Conservation (phyloP, 2,888 invertebrate species). For the Proisotoma minuta region DNA sequence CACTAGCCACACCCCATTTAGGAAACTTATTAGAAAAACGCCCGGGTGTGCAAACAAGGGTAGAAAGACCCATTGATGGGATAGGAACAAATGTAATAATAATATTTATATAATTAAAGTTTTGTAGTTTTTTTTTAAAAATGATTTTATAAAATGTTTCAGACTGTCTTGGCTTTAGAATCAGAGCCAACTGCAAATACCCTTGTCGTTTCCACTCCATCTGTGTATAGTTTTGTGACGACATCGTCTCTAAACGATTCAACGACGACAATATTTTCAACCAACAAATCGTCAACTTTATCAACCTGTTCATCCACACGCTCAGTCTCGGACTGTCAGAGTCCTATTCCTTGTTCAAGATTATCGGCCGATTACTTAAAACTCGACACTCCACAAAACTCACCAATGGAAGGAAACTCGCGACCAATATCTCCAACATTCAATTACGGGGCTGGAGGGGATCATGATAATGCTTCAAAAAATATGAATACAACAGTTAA, state of each 20-base stretch:
- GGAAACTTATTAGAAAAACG: constrained; percentile 84
- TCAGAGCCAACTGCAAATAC: constrained; percentile 28
- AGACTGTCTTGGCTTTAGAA: constrained; percentile 37
- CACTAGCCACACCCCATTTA: constrained; percentile 86
- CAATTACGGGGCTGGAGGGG: background rate
- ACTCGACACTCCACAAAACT: constrained; percentile 42
- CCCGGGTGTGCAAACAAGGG: constrained; percentile 82
- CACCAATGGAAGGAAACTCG: constrained; percentile 42
- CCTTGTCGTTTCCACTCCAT: constrained; percentile 34
- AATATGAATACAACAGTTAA: constrained; percentile 32
- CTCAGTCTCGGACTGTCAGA: constrained; percentile 24
- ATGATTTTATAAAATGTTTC: background rate
- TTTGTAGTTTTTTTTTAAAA: constrained; percentile 16
- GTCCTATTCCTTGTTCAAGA: constrained; percentile 18
- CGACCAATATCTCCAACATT: constrained; percentile 34
- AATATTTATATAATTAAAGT: background rate
- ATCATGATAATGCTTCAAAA: constrained; percentile 8
- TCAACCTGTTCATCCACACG: constrained; percentile 38
- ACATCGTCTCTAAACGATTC: constrained; percentile 35
- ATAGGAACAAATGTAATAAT: constrained; percentile 57
- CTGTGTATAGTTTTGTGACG: constrained; percentile 43
- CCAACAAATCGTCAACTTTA: constrained; percentile 27
- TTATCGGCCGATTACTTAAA: constrained; percentile 11
- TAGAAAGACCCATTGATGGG: constrained; percentile 68
- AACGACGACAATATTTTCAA: constrained; percentile 40